Evolutionary conservation across 2,113 vertebrate species (phyloP).

Genomic region (Argyrosomus japonicus): DNA sequence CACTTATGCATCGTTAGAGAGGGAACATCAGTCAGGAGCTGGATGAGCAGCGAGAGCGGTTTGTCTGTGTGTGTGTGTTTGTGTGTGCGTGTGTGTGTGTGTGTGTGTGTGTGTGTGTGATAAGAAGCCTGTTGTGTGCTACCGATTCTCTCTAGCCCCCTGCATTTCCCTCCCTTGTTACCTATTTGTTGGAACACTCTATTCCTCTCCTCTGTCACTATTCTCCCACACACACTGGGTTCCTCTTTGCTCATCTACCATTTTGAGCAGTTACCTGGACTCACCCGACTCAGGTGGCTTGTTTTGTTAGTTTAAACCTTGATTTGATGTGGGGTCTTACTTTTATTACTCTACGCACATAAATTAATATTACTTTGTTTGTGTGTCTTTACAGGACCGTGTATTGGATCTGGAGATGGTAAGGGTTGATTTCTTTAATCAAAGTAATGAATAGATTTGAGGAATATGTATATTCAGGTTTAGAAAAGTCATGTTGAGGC

Average conservation of each 20-base stretch:
- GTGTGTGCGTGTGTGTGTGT: conserved; percentile 43
- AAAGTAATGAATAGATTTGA: neutral
- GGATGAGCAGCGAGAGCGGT: conserved; percentile 44
- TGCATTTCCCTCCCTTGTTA: conserved; percentile 54
- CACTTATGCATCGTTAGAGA: conserved; percentile 76
- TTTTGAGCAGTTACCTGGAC: conserved; percentile 29
- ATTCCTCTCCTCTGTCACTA: conserved; percentile 30
- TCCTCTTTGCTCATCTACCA: conserved; percentile 21
- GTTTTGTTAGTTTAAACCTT: neutral
- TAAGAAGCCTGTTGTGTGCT: conserved; percentile 57
- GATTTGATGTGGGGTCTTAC: neutral
- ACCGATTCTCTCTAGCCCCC: conserved; percentile 32
- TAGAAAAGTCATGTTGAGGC: conserved; percentile 7
- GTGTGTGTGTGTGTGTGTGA: conserved; percentile 56
- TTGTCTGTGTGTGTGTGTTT: conserved; percentile 59
- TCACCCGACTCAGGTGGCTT: neutral
- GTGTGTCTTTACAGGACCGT: conserved; percentile 75
- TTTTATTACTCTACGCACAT: neutral
- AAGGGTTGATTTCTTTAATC: conserved; percentile 46
- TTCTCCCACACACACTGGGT: conserved; percentile 15
- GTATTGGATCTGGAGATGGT: conserved; percentile 83
- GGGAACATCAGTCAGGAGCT: conserved; percentile 70
- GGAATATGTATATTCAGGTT: neutral
- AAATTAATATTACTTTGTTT: conserved; percentile 27
- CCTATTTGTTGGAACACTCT: conserved; percentile 54